phyloP scores from a whole-genome alignment of 2,113 vertebrate species.

The Delphinus delphis region DNA sequence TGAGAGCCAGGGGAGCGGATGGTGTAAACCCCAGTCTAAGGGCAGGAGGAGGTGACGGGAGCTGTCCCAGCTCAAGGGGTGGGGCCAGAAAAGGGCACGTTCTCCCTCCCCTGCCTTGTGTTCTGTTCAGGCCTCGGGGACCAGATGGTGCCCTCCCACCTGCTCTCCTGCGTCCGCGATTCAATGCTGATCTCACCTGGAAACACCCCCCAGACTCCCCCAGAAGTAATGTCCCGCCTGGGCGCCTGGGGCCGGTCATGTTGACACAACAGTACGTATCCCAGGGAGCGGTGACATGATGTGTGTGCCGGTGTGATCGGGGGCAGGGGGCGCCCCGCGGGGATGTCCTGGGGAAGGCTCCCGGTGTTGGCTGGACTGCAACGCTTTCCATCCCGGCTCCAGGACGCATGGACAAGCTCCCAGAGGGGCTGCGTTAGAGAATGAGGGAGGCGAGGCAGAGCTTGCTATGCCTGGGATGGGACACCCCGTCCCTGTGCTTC shows the following conservation, averaged over 20 bases:
- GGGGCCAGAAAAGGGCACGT: too few relatives aligned
- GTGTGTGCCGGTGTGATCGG: accelerated
- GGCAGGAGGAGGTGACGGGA: background rate
- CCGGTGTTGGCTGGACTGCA: accelerated
- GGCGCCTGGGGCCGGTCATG: accelerated
- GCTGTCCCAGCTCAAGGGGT: accelerated
- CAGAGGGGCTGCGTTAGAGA: background rate
- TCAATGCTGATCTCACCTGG: background rate
- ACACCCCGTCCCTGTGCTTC: background rate
- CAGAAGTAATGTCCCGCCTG: accelerated
- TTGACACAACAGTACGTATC: accelerated
- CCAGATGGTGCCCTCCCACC: background rate
- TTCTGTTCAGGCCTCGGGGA: background rate
- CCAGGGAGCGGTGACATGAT: too few relatives aligned
- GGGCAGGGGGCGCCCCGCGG: background rate
- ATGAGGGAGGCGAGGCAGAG: accelerated
- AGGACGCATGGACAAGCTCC: background rate
- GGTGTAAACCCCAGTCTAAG: background rate
- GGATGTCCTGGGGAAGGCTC: background rate
- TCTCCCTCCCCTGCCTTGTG: background rate
- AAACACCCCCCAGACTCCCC: too few relatives aligned
- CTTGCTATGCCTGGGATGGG: background rate
- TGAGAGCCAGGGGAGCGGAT: too few relatives aligned
- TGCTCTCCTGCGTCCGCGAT: accelerated
- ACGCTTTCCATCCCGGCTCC: background rate